phyloP scores from a whole-genome alignment of 2,113 vertebrate genomes.

The Notarius lentiginosus region DNA sequence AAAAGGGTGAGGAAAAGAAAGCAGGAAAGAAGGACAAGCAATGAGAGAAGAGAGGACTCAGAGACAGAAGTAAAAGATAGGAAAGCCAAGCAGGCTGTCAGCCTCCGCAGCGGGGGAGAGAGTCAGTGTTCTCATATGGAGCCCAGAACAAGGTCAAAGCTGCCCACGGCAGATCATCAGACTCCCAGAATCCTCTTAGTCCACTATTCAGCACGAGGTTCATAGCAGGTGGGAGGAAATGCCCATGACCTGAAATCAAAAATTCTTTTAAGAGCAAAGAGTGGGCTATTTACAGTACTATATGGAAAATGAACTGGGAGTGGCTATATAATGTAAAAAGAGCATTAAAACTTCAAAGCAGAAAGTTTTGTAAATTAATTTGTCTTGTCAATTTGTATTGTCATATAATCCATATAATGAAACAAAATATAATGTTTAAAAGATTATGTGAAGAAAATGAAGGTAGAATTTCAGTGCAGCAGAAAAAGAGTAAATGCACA shows the following conservation, averaged over 20 bases:
- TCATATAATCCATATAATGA: background rate
- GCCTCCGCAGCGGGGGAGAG: constrained; percentile 46
- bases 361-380: background rate
- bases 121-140: constrained; percentile 20
- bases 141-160: constrained; percentile 26
- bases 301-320: constrained; percentile 10
- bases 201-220: constrained; percentile 28
- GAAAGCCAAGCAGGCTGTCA: constrained; percentile 28
- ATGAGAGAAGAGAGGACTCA: constrained; percentile 9
- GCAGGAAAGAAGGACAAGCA: background rate
- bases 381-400: background rate
- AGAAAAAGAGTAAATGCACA: background rate
- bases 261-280: constrained; percentile 14
- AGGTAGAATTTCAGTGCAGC: background rate
- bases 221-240: constrained; percentile 32
- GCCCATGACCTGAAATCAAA: constrained; percentile 37
- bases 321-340: background rate
- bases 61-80: constrained; percentile 28
- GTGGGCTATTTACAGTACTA: constrained; percentile 2
- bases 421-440: background rate
- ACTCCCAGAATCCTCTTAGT: constrained; percentile 40
- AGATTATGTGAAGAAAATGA: background rate
- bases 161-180: constrained; percentile 32
- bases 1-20: background rate
- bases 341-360: background rate